A percentile compares a stretch with the other conserved stretches of the same genome.
Conservation (phyloP, 2,888 invertebrate genomes). For the Baronia brevicornis region DNA sequence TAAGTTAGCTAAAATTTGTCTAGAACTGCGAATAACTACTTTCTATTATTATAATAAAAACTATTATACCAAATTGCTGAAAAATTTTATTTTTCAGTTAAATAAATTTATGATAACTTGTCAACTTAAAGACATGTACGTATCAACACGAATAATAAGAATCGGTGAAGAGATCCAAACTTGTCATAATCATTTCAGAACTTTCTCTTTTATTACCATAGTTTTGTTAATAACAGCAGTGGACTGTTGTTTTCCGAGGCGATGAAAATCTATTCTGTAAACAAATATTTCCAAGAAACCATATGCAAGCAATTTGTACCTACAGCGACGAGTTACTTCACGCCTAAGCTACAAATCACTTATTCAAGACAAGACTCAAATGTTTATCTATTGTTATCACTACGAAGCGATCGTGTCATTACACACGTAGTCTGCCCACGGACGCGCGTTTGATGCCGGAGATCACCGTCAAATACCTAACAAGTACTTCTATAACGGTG, state of each 20-base stretch:
- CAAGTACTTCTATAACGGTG: slow-evolving; percentile 7
- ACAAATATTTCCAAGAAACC: slow-evolving; percentile 4
- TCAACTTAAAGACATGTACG: too few relatives aligned
- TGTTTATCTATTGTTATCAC: slow-evolving; percentile 63
- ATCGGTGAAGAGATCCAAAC: too few relatives aligned
- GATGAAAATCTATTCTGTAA: not conserved
- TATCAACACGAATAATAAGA: too few relatives aligned
- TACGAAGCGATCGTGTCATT: slow-evolving; percentile 54
- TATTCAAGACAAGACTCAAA: slow-evolving; percentile 48
- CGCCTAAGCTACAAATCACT: slow-evolving; percentile 33
- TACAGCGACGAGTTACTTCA: slow-evolving; percentile 21
- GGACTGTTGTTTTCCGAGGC: not conserved
- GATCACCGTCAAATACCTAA: slow-evolving; percentile 26
- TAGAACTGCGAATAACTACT: too few relatives aligned
- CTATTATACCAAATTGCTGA: too few relatives aligned
- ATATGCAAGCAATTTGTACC: not conserved
- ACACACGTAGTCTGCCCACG: slow-evolving; percentile 60
- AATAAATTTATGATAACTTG: too few relatives aligned
- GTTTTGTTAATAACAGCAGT: too few relatives aligned
- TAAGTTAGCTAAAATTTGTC: too few relatives aligned
- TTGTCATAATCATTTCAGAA: too few relatives aligned
- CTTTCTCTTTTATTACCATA: too few relatives aligned
- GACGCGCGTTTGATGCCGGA: slow-evolving; percentile 47
- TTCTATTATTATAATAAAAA: too few relatives aligned
- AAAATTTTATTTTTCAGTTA: too few relatives aligned